These are phyloP conservation scores for Rhyacichthys aspro DNA, from an alignment of 2,797 vertebrate species.

Conservation along the genomic window DNA sequence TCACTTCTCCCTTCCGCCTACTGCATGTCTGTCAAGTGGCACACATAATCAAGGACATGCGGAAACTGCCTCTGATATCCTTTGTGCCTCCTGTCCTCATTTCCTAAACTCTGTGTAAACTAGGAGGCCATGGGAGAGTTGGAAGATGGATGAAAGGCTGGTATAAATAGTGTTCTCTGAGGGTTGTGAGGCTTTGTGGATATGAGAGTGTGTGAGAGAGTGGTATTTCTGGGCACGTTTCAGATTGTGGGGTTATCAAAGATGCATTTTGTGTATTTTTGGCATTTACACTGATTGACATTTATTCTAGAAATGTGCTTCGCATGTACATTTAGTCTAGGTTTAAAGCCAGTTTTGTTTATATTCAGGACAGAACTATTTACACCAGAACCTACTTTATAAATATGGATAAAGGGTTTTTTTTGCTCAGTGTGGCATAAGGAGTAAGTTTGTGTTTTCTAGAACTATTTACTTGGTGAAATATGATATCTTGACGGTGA, in stretches of 20 bases:
- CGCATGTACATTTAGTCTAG: constrained; percentile 27
- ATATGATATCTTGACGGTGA: no score
- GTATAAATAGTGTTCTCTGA: constrained; percentile 76
- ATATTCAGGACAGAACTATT: no score
- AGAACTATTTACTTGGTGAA: no score
- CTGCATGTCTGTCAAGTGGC: constrained; percentile 59
- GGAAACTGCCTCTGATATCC: constrained; percentile 57
- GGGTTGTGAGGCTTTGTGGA: constrained; percentile 55
- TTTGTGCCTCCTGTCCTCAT: constrained; percentile 68
- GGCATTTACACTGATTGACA: constrained; percentile 22
- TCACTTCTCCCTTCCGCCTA: constrained; percentile 43
- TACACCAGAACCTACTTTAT: no score
- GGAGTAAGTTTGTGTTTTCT: no score
- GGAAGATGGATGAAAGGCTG: constrained; percentile 71
- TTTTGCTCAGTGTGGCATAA: no score
- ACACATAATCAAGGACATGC: constrained; percentile 55
- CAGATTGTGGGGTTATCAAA: constrained; percentile 28
- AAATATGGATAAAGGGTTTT: no score
- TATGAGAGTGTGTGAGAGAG: constrained; percentile 21
- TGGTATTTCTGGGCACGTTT: constrained; percentile 27
- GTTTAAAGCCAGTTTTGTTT: no score
- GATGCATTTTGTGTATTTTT: constrained; percentile 23
- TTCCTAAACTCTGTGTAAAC: constrained; percentile 68
- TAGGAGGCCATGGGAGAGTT: constrained; percentile 66
- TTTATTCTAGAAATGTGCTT: constrained; percentile 25